Evolutionary conservation across 2,113 vertebrate genomes (phyloP).

Genomic region (Caloenas nicobarica): DNA sequence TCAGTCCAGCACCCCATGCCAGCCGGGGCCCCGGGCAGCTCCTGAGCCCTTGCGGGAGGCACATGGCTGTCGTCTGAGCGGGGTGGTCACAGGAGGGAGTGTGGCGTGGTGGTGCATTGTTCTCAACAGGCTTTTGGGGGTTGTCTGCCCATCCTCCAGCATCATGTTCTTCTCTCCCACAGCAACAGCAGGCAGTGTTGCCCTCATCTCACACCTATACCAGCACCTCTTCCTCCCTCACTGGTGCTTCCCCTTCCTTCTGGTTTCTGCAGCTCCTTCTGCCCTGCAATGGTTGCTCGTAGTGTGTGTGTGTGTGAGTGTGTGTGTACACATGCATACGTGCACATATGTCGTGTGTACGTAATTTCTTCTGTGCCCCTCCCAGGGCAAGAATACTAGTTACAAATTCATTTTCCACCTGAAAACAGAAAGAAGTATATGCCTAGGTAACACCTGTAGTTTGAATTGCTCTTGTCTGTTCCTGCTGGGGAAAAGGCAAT

Average conservation of each 20-base stretch:
- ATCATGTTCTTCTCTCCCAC: background rate
- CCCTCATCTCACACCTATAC: background rate
- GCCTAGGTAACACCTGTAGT: background rate
- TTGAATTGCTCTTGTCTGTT: background rate
- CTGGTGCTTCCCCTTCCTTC: background rate
- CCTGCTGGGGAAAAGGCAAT: background rate
- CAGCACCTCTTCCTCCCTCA: background rate
- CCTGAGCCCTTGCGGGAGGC: rapidly evolving
- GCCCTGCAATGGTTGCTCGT: background rate
- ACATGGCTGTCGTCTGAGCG: rapidly evolving
- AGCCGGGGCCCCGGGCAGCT: background rate
- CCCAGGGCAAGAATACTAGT: background rate
- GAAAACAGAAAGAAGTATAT: background rate
- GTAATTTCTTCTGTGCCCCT: too few relatives aligned
- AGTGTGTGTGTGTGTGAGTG: background rate
- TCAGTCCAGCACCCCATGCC: background rate
- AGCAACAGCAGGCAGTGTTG: background rate
- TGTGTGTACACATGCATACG: too few relatives aligned
- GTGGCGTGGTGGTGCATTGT: background rate
- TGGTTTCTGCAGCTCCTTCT: background rate
- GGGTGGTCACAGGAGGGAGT: background rate
- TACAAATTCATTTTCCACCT: background rate
- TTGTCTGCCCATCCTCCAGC: background rate
- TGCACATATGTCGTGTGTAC: too few relatives aligned
- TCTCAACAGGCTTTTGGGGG: background rate